Percentiles rank a stretch among this genome's conserved stretches.
These are phyloP conservation scores for Sphecodes monilicornis DNA, from an alignment of 2,888 invertebrate species.

Conservation along the genomic window DNA sequence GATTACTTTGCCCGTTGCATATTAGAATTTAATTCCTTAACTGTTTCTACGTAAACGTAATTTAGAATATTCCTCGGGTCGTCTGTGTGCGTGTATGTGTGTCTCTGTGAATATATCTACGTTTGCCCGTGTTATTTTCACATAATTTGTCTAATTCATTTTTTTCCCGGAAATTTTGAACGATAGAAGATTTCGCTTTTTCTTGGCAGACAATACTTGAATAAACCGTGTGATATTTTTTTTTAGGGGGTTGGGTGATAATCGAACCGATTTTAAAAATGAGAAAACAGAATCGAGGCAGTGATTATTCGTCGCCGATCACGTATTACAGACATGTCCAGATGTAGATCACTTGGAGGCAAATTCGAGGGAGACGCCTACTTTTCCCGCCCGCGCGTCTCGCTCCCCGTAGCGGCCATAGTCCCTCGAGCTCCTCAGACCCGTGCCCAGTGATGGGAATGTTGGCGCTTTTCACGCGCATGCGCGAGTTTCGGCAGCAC, in stretches of 20 bases:
- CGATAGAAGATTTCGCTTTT: background rate
- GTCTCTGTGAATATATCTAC: no score
- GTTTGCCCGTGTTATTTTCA: no score
- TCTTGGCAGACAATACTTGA: background rate
- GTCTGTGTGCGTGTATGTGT: slow-evolving; percentile 5
- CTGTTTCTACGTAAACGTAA: slow-evolving; percentile 73
- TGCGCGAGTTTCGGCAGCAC: no score
- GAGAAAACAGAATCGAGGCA: slow-evolving; percentile 44
- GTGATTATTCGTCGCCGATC: slow-evolving; percentile 40
- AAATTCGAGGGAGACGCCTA: no score
- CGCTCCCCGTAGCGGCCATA: no score
- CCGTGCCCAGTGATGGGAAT: no score
- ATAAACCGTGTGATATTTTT: background rate
- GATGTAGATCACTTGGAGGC: no score
- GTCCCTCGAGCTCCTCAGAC: no score
- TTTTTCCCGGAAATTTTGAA: slow-evolving; percentile 18
- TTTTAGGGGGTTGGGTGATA: background rate
- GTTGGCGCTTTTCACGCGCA: no score
- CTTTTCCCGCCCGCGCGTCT: no score
- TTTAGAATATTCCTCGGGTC: slow-evolving; percentile 75
- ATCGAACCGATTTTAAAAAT: slow-evolving; percentile 7
- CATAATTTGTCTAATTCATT: slow-evolving; percentile 19
- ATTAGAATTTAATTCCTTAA: slow-evolving; percentile 73
- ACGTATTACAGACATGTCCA: no score
- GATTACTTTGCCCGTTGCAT: slow-evolving; percentile 60